Percentiles rank a stretch among this genome's conserved stretches.
phyloP scores from a whole-genome alignment of 1,140 invertebrate species.

The Tetragnatha versicolor region DNA sequence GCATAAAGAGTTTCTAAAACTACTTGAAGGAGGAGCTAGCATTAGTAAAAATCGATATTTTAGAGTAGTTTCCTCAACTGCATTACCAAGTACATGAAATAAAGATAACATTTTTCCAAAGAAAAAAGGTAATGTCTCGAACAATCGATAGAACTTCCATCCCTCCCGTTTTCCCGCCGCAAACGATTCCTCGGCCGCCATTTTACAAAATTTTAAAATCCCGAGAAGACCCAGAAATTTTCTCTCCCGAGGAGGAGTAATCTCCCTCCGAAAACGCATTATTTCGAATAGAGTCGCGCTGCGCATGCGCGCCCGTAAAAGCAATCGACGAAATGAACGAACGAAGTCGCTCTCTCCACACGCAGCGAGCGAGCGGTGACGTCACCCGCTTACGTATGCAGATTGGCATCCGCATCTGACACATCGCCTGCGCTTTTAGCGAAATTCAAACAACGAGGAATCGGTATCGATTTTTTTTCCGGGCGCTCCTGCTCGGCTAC shows the following conservation, averaged over 20 bases:
- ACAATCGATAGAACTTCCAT: too few species aligned
- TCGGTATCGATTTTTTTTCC: slow-evolving; percentile 47
- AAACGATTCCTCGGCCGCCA: neutral
- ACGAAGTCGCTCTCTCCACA: slow-evolving; percentile 21
- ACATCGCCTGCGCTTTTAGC: slow-evolving; percentile 51
- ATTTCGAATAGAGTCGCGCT: neutral
- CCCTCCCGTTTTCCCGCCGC: too few species aligned
- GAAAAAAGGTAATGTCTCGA: too few species aligned
- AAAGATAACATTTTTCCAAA: too few species aligned
- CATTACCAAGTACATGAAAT: too few species aligned
- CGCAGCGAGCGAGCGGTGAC: slow-evolving; percentile 11
- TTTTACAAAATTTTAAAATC: too few species aligned
- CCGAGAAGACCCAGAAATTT: neutral
- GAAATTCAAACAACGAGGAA: slow-evolving; percentile 51
- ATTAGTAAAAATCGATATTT: too few species aligned
- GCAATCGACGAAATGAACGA: slow-evolving; percentile 47
- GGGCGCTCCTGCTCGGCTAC: slow-evolving; percentile 16
- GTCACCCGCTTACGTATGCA: slow-evolving; percentile 50
- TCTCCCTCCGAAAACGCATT: neutral
- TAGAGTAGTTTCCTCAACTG: too few species aligned
- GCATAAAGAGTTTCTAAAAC: too few species aligned
- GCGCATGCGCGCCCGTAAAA: slow-evolving; percentile 11
- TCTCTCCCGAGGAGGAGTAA: too few species aligned
- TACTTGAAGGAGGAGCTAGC: too few species aligned
- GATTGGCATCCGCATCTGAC: slow-evolving; percentile 52